Evolutionary conservation across 2,113 vertebrate genomes (phyloP).

Genomic region (Bambusicola thoracicus): DNA sequence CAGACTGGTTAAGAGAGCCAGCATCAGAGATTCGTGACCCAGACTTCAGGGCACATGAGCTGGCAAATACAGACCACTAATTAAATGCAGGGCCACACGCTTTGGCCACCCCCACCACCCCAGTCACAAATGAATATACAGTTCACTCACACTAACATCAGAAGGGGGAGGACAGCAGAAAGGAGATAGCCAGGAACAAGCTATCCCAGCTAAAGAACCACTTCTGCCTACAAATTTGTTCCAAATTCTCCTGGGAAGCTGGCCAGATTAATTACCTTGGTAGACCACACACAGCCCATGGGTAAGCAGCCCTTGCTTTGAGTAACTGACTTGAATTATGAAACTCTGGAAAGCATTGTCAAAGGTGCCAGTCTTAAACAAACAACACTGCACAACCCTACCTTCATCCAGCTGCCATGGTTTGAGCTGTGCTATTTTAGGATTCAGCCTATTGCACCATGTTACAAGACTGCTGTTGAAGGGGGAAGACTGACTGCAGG

Average conservation of each 20-base stretch:
- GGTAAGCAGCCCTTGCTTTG: background rate
- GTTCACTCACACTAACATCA: background rate
- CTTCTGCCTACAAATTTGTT: background rate
- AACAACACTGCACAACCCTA: background rate
- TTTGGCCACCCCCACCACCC: background rate
- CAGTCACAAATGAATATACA: background rate
- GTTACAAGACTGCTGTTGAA: background rate
- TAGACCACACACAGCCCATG: conserved; percentile 37
- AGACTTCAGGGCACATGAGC: background rate
- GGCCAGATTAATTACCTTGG: conserved; percentile 40
- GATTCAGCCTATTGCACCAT: background rate
- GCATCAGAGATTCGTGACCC: background rate
- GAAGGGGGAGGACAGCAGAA: background rate
- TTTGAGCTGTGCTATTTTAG: background rate
- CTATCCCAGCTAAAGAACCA: background rate
- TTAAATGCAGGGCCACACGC: background rate
- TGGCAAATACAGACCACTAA: background rate
- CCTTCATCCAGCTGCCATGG: background rate
- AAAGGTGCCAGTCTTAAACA: conserved; percentile 25
- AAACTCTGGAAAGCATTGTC: background rate
- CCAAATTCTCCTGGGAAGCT: background rate
- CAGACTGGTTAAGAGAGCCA: background rate
- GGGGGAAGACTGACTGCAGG: background rate
- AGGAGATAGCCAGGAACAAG: background rate
- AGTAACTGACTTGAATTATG: conserved; percentile 1